Conservation (phyloP, 2,113 vertebrate species). For the Ancistrus triradiatus region DNA sequence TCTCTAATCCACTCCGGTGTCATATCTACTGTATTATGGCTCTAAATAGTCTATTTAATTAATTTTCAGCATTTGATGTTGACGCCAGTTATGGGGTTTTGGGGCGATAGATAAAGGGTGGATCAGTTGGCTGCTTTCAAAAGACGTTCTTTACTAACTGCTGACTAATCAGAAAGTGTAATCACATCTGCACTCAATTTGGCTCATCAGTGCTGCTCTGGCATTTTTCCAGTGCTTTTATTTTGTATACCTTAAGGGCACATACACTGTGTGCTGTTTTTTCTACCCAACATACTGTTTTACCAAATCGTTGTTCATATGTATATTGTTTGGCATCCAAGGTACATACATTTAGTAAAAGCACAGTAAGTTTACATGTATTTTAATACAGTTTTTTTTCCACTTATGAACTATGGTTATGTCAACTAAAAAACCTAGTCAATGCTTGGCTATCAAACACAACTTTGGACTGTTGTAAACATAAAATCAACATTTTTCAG, state of each 20-base stretch:
- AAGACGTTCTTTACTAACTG: slow-evolving; percentile 31
- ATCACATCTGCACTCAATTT: slow-evolving; percentile 34
- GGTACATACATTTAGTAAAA: too few species aligned
- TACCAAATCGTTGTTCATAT: too few species aligned
- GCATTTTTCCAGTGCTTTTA: slow-evolving; percentile 18
- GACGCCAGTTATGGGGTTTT: slow-evolving; percentile 40
- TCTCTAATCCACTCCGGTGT: slow-evolving; percentile 50
- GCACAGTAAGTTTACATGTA: too few species aligned
- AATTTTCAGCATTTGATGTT: slow-evolving; percentile 44
- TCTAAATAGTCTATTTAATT: slow-evolving; percentile 43
- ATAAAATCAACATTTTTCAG: too few species aligned
- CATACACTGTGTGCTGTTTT: slow-evolving; percentile 12
- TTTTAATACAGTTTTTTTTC: too few species aligned
- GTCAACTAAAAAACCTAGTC: too few species aligned
- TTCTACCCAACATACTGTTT: too few species aligned
- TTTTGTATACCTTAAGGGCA: slow-evolving; percentile 3
- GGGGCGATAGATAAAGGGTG: slow-evolving; percentile 43
- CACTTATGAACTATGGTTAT: too few species aligned
- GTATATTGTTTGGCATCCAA: too few species aligned
- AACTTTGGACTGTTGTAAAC: too few species aligned
- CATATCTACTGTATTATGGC: slow-evolving; percentile 13
- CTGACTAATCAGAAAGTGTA: slow-evolving; percentile 40
- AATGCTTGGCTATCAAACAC: too few species aligned
- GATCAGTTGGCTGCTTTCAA: slow-evolving; percentile 29
- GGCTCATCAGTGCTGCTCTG: slow-evolving; percentile 17